Percentiles rank a stretch among this genome's conserved stretches.
Evolutionary conservation across 64 coral and sea anemone species (phyloP).

Genomic region (Trachythela sp.): DNA sequence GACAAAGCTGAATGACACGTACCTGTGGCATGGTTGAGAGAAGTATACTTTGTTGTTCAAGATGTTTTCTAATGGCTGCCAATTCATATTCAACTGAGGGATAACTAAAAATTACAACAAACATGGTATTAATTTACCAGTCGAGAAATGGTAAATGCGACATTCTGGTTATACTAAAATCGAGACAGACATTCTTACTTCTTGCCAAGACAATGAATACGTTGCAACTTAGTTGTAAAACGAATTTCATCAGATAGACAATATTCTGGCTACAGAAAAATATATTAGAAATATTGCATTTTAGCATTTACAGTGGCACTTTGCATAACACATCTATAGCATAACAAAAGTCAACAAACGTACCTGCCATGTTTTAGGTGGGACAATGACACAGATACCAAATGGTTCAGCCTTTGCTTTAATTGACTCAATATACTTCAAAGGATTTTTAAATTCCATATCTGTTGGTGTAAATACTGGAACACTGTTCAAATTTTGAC

Average conservation of each 20-base stretch:
- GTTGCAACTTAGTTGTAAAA: constrained; percentile 6
- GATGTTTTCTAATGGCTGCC: constrained; percentile 68
- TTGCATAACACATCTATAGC: background rate
- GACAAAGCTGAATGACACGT: background rate
- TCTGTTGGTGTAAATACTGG: constrained; percentile 70
- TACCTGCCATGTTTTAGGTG: constrained; percentile 89
- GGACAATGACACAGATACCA: constrained; percentile 85
- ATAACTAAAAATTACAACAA: constrained; percentile 46
- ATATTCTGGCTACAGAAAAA: background rate
- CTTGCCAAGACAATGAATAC: background rate
- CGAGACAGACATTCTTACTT: background rate
- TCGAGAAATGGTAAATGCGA: background rate
- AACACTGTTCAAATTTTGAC: background rate
- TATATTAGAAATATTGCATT: background rate
- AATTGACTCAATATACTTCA: constrained; percentile 63
- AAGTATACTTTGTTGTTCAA: constrained; percentile 67
- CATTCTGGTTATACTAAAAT: too few relatives aligned
- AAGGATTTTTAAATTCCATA: constrained; percentile 85
- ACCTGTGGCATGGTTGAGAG: constrained; percentile 80
- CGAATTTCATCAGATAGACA: constrained; percentile 14
- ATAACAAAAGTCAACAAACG: background rate
- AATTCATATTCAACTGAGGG: constrained; percentile 68
- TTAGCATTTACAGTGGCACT: too few relatives aligned
- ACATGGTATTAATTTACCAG: background rate
- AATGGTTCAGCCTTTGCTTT: constrained; percentile 43